Base-by-base conservation (phyloP, 1,140 invertebrate genomes). In the Trachymyrmex cornetzi region DNA sequence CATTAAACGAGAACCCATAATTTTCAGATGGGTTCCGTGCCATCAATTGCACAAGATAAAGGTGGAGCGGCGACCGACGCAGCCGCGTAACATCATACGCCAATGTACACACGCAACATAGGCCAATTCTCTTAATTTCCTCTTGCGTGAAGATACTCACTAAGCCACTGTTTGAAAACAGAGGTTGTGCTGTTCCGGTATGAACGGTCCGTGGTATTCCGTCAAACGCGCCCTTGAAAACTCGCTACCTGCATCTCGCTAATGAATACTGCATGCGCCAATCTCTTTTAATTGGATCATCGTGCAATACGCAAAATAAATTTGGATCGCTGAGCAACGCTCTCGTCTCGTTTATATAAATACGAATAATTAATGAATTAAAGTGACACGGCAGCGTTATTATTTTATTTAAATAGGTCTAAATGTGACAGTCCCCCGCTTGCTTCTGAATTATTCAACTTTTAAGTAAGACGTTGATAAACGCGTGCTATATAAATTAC, bases 121-220 rank as follows among this genome's bases (percentile, higher is more conserved):
- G 79, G 79, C 30, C 79, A 44, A 81, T 81, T 81, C 79, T 81
- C 79, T 81, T 81, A 81, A 71, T 81, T 71, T 71, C 50, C 53
- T 81, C 79, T 81, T 81, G 79, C 79, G 79, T 81, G 79, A 81
- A 81, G 64, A 81, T 81, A 27, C 9, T 38, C 34, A 38, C 14
- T 66, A 34, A 80, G 64, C 64, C 30, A 48, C 48, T 22, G 63
- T 48, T 44, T 71, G n/a, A 44, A 81, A n/a, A 81, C 79, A 81
- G 53, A 71, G 79, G 30, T 57, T 57, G 66, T 50, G 30, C 66
- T 81, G 79, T 81, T 38, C 44, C 66, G 30, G 22, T 57, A 71
- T 44, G 22, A 71, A 71, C 79, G 53, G 16, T 71, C 50, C 79
- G 71, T 57, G 77, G n/a, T 80, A 50, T 44, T 81, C n/a, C 16